A percentile compares a stretch with the other conserved stretches of the same genome.
phyloP scores from a whole-genome alignment of 2,797 vertebrate species.

The Cyclura pinguis region DNA sequence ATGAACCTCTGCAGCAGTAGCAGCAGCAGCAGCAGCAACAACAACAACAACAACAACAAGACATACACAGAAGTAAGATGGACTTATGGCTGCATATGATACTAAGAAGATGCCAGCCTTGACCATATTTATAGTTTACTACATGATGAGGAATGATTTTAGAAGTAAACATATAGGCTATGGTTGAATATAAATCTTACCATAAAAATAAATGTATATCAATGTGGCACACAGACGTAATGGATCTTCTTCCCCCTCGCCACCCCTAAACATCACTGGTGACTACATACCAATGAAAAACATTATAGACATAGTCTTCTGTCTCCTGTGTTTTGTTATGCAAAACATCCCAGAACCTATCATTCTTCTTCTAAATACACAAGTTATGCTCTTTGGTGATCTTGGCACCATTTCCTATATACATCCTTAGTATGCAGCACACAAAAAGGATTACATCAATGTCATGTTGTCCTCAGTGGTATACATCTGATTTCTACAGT shows the following conservation, averaged over 20 bases:
- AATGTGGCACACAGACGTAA: neutral
- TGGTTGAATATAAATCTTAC: neutral
- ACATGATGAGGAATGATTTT: neutral
- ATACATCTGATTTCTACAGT: constrained; percentile 29
- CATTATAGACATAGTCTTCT: neutral
- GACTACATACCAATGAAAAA: neutral
- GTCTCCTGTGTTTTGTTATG: neutral
- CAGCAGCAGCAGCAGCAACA: too few relatives aligned
- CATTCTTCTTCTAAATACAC: neutral
- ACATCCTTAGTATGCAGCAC: neutral
- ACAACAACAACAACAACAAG: too few relatives aligned
- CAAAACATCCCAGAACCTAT: neutral
- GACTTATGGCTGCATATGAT: too few relatives aligned
- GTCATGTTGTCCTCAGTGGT: neutral
- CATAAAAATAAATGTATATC: neutral
- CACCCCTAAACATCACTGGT: neutral
- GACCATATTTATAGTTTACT: neutral
- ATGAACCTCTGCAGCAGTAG: too few relatives aligned
- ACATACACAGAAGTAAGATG: too few relatives aligned
- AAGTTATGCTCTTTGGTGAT: neutral
- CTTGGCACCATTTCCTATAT: constrained; percentile 7
- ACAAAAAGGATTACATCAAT: neutral
- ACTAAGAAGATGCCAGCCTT: too few relatives aligned
- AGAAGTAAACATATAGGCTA: neutral
- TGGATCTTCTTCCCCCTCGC: too few relatives aligned